Evolutionary conservation across 2,797 vertebrate species (phyloP), one percentile per base, ranked within the genome.

Genomic region (Pseudochaenichthys georgianus): DNA sequence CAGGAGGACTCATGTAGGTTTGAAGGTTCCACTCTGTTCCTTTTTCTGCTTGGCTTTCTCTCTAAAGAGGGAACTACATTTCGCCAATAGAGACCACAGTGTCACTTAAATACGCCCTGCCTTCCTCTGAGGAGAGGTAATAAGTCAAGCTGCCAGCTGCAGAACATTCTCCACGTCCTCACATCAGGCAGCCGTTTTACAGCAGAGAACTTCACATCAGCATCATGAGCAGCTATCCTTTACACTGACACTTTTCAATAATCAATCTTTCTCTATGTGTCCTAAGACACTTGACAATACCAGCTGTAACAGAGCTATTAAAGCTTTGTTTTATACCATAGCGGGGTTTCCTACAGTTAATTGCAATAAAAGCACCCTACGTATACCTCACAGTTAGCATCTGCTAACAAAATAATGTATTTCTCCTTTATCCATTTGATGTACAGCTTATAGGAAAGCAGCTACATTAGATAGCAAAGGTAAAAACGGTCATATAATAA

Each of bases 1-100:
- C 90, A 86, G 61, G 89, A 88, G 87, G 80, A 76, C 78, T 60
- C 38, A 16, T 53, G 42, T 11, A 71, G 73, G 70, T 74, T 58
- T 75, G 51, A 62, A 62, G 72, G 74, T 88, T 87, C 81, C 80
- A 75, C 65, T 65, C 62, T 43, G 64, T 57, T 77, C 45, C 47
- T 57, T 64, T 38, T 66, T 61, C 64, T 38, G 17, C 64, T 59
- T 1, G 12, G 13, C 12, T 72, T 58, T 60, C 50, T 74, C 69
- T 77, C 66, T 43, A 13, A 79, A 55, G 66, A 68, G 34, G 17
- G 60, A 9, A 13, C 52, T 50, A 19, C n/a, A 3, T 75, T 71
- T 66, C 0, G 5, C 74, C 82, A 73, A 64, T 42, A 60, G 82
- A 88, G 81, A 88, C 73, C 3, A 2, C 48, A 21, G 38, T 75